Base-by-base conservation (phyloP, 2,888 invertebrate genomes). In the Proisotoma minuta region DNA sequence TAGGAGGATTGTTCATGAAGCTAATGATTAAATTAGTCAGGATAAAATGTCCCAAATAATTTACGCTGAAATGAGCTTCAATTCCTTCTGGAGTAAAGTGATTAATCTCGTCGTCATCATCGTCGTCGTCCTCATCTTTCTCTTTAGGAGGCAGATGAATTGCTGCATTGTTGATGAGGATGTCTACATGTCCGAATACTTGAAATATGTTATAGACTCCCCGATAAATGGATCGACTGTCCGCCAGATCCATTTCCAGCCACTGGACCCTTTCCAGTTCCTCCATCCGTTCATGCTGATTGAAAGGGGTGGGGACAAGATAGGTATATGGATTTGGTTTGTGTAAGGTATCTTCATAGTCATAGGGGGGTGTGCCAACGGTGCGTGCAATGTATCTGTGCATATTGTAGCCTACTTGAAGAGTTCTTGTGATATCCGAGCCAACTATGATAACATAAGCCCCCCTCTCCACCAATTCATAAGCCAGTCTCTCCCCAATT, bases 11-110 rank as follows among this genome's bases (percentile, higher is more conserved):
- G 15, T 54, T 8, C 23, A 54, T 18, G 29, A 34, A 22, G 10
- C 54, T 26, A 4, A 54, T 26, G 20, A 54, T 54, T 8, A 39
- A 5, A 39, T 54, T 54, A 3, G 54, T 54, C 22, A 54, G 24
- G 3, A 54, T 29, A 39, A 54, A 54, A 18, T 54, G 54, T 8
- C 54, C 54, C 24, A 54, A 34, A 28, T 54, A 54, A 24, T 54
- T 54, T 10, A 39, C 40, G 2, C 54, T 28, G 18, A 54, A 54
- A 54, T 54, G 54, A 39, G 24, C 39, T 5, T n/a, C 12, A 47
- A 10, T 15, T 8, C 20, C 47, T 10, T 47, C 47, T 5, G 12
- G 12, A 15, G 12, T 15, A 10, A 47, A n/a, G 12, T 10, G 47
- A 34, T n/a, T n/a, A n/a, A n/a, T n/a, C n/a, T n/a, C n/a, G n/a